These are phyloP conservation scores for Carpatolechia fugitivella DNA, from an alignment of 2,888 invertebrate genomes.

Conservation along the genomic window DNA sequence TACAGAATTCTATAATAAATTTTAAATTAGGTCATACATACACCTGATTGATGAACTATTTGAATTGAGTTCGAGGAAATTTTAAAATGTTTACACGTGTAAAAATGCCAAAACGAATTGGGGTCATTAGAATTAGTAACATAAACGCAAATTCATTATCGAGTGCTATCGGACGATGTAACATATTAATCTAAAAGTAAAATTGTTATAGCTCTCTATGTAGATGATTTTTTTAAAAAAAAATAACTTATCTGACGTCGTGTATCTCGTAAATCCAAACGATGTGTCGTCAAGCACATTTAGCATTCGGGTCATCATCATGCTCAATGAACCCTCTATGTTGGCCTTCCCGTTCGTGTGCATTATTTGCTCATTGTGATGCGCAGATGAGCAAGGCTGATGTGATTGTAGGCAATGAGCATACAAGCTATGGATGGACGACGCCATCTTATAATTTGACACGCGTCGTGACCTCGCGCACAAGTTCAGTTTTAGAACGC, in stretches of 20 bases:
- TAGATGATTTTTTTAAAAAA: no score
- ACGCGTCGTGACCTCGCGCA: slow-evolving; percentile 54
- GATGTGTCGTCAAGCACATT: no score
- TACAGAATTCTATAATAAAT: not conserved
- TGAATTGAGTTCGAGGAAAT: slow-evolving; percentile 30
- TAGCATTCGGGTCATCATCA: slow-evolving; percentile 51
- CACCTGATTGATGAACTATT: slow-evolving; percentile 25
- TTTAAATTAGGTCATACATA: slow-evolving; percentile 32
- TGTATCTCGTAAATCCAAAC: no score
- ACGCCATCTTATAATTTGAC: slow-evolving; percentile 62
- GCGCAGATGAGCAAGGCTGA: slow-evolving; percentile 55
- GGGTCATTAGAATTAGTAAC: not conserved
- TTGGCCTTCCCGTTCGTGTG: slow-evolving; percentile 51
- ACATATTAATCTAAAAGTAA: no score
- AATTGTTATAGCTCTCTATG: slow-evolving; percentile 30
- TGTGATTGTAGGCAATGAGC: slow-evolving; percentile 42
- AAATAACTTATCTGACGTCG: no score
- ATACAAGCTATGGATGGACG: slow-evolving; percentile 62
- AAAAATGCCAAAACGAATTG: not conserved
- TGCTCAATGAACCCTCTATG: slow-evolving; percentile 36
- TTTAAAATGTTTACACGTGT: slow-evolving; percentile 8
- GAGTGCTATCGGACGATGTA: no score
- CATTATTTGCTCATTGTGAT: slow-evolving; percentile 52
- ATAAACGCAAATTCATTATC: no score
- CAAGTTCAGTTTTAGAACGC: slow-evolving; percentile 61